Base-by-base conservation (phyloP, 2,113 vertebrate genomes). In the Puffinus mauretanicus region DNA sequence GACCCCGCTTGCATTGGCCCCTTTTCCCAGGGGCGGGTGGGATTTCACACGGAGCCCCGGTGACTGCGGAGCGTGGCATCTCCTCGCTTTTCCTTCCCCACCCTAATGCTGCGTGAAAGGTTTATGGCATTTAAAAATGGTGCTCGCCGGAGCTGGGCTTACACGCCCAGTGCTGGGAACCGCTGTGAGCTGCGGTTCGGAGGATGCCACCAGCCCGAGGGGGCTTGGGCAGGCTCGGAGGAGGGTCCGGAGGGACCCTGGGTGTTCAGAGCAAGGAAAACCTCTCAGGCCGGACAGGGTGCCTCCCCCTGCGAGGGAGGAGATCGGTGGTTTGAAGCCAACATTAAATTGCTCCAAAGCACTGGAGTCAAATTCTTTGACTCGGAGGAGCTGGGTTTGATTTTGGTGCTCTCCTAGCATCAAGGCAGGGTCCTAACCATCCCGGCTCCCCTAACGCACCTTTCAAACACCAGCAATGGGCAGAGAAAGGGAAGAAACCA, bases 31-130 rank as follows among this genome's bases (percentile, higher is more conserved):
- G 0, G n/a, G 78, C 44, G 49, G 87, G 57, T 32, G 82, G 54
- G n/a, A 40, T 62, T 49, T 44, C 57, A 40, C 21, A 32, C 7
- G 12, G 22, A 51, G 7, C 20, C 49, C 49, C 12, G 49, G 25
- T 29, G 73, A 8, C 51, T 27, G 25, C 36, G 17, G 40, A 38
- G 67, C 18, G 4, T 2, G 4, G 14, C 24, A 29, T 24, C 34
- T 60, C 40, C 40, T 27, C 1, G 1, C 12, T 62, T 4, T 32
- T 36, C 51, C 27, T 42, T 44, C 8, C 36, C 32, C 12, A 6
- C 1, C 2, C 79, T 11, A 36, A 8, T 2, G 20, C 36, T 27
- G 24, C n/a, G 6, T 2, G 3, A 16, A 6, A 30, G 0, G 2
- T 38, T 66, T 64, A 6, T 18, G 34, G 61, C 5, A 12, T 7